Evolutionary conservation across 1,140 invertebrate genomes (phyloP).

Genomic region (Heliconius eleuchia): DNA sequence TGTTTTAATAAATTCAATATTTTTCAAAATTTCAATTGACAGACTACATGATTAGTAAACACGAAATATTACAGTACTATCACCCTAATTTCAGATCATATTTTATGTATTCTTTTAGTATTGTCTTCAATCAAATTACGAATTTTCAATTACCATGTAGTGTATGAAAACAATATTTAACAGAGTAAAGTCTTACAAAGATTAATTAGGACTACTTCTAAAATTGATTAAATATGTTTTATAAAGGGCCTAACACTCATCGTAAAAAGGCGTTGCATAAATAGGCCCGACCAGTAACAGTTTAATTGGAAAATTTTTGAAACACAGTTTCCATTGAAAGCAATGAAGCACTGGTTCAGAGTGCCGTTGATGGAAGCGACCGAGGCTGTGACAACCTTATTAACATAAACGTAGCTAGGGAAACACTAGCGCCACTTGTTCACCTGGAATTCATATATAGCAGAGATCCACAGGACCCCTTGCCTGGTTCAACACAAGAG

Average conservation of each 20-base stretch:
- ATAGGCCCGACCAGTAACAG: not conserved
- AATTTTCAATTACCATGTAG: not conserved
- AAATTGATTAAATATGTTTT: not conserved
- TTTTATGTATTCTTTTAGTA: not conserved
- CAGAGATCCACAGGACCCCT: not conserved
- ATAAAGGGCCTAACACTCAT: not conserved
- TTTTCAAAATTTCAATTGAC: not conserved
- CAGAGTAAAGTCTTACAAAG: not conserved
- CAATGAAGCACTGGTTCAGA: not conserved
- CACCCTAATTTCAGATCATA: not conserved
- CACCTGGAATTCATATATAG: not conserved
- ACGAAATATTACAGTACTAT: not conserved
- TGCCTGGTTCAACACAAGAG: no score
- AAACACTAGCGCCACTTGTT: not conserved
- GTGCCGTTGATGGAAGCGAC: slow-evolving; percentile 17
- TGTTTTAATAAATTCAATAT: no score
- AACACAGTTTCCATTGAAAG: not conserved
- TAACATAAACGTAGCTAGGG: slow-evolving; percentile 17
- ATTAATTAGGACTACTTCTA: not conserved
- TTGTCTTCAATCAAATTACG: not conserved
- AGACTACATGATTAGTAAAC: not conserved
- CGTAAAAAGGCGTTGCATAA: not conserved
- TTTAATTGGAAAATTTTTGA: not conserved
- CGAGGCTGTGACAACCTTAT: slow-evolving; percentile 45
- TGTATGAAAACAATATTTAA: not conserved